These are phyloP conservation scores for Brachystomella parvula DNA, from an alignment of 1,140 invertebrate genomes.

Conservation along the genomic window DNA sequence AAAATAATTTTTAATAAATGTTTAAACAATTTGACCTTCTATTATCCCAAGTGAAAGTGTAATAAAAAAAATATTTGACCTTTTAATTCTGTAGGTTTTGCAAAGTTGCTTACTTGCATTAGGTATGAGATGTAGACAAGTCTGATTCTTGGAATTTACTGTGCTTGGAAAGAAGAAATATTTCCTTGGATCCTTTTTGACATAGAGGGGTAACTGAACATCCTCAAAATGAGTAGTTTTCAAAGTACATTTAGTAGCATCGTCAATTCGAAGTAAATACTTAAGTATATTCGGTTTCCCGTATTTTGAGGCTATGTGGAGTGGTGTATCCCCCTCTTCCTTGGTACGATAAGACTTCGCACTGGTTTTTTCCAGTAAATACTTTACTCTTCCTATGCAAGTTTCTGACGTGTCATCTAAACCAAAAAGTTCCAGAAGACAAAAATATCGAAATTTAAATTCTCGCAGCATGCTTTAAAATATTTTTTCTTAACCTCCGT, in stretches of 20 bases:
- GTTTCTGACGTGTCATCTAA: not conserved
- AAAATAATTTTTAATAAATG: too few relatives aligned
- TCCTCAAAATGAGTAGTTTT: too few relatives aligned
- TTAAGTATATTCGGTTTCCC: constrained; percentile 2
- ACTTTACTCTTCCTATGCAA: not conserved
- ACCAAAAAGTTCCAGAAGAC: too few relatives aligned
- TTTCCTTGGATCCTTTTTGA: too few relatives aligned
- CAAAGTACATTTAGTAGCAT: too few relatives aligned
- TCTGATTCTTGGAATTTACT: not conserved
- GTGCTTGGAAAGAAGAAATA: not conserved
- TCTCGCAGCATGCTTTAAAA: too few relatives aligned
- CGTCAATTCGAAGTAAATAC: not conserved
- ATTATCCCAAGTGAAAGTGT: too few relatives aligned
- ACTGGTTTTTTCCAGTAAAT: not conserved
- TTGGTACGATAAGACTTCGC: not conserved
- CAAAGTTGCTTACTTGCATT: not conserved
- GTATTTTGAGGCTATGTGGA: not conserved
- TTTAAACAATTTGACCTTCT: too few relatives aligned
- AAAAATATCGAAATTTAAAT: too few relatives aligned
- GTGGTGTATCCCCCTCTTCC: not conserved
- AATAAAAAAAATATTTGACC: too few relatives aligned
- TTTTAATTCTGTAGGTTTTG: too few relatives aligned
- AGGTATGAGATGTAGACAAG: constrained; percentile 1
- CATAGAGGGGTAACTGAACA: too few relatives aligned
- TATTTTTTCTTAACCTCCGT: not conserved